Evolutionary conservation across 1,140 invertebrate species (phyloP).

Genomic region (Parapsyche elsis): DNA sequence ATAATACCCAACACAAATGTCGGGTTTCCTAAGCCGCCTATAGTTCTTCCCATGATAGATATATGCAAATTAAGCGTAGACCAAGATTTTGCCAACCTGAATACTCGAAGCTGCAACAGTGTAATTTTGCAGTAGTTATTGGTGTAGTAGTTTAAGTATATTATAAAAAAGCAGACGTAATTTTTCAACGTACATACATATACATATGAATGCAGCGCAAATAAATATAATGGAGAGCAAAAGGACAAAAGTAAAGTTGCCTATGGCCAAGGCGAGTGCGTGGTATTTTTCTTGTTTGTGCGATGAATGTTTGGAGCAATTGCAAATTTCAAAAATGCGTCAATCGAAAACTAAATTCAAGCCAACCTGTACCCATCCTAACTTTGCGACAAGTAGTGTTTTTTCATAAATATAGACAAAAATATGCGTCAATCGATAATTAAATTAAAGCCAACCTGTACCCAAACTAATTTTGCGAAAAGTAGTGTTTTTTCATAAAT

Average conservation of each 20-base stretch:
- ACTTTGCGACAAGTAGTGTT: too few species aligned
- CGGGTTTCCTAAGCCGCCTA: constrained; percentile 95
- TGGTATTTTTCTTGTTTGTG: too few species aligned
- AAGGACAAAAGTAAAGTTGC: constrained; percentile 97
- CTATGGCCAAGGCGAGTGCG: too few species aligned
- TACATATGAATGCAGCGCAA: constrained; percentile 99
- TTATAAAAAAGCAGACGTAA: constrained; percentile 76
- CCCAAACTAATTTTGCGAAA: too few species aligned
- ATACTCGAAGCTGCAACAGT: constrained; percentile 88
- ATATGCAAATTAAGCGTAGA: constrained; percentile 96
- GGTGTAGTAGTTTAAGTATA: constrained; percentile 46
- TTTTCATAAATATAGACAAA: too few species aligned
- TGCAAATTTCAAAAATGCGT: too few species aligned
- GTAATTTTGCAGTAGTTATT: constrained; percentile 55
- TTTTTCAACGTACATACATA: constrained; percentile 96
- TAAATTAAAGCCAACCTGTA: too few species aligned
- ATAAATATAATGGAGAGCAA: constrained; percentile 99
- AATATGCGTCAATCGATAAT: too few species aligned
- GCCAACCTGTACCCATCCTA: too few species aligned
- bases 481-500: too few species aligned
- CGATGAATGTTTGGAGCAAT: too few species aligned
- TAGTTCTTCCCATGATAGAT: constrained; percentile 96
- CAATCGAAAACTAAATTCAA: too few species aligned
- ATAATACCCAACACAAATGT: constrained; percentile 96
- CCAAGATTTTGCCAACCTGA: constrained; percentile 98